Conservation (phyloP, 2,888 invertebrate genomes). For the Drosophila kuntzei region DNA sequence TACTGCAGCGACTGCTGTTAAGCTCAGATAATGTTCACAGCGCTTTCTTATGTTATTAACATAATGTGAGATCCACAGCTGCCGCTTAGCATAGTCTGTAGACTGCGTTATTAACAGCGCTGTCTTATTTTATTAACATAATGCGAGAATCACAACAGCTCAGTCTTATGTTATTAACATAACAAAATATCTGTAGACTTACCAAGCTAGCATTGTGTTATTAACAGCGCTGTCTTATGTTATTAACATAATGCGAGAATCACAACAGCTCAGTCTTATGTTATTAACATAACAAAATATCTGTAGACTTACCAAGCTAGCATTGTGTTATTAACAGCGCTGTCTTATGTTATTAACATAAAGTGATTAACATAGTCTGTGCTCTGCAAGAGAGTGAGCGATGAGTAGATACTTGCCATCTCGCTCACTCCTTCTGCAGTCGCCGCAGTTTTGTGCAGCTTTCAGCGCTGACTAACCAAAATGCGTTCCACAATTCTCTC, state of each 20-base stretch:
- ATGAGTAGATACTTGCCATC: neutral
- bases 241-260: neutral
- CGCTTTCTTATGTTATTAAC: constrained; percentile 5
- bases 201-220: neutral
- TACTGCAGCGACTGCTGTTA: constrained; percentile 10
- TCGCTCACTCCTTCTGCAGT: constrained; percentile 1
- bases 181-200: neutral
- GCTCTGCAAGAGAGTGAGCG: neutral
- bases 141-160: neutral
- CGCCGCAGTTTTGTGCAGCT: constrained; percentile 13
- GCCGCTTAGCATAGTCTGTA: neutral
- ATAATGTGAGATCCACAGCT: neutral
- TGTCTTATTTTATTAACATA: too few relatives aligned
- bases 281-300: neutral
- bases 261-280: neutral
- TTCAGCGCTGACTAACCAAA: constrained; percentile 30
- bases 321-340: neutral
- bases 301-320: neutral
- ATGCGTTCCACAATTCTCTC: constrained; percentile 27
- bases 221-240: neutral
- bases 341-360: neutral
- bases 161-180: neutral
- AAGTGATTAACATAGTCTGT: constrained; percentile 2
- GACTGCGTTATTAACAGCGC: too few relatives aligned
- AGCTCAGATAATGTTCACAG: constrained; percentile 3